phyloP scores from a whole-genome alignment of 2,888 invertebrate genomes.

The Cotesia congregata region DNA sequence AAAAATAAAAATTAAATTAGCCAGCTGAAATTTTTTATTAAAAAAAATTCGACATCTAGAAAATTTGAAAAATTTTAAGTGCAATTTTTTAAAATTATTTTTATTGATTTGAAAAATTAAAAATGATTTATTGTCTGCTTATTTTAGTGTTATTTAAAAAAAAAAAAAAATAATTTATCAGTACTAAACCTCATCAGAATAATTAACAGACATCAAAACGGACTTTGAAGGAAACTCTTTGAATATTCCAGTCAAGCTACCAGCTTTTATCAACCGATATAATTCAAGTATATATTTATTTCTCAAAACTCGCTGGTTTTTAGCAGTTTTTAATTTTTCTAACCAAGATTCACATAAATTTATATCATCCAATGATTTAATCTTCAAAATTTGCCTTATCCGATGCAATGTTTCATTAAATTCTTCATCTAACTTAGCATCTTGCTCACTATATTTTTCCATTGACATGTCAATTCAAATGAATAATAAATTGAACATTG shows the following conservation, averaged over 20 bases:
- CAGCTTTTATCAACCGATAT: conserved; percentile 55
- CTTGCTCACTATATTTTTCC: neutral
- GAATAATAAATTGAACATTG: neutral
- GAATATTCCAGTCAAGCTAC: conserved; percentile 57
- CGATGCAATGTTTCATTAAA: neutral
- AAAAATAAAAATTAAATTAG: neutral
- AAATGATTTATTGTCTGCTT: conserved; percentile 39
- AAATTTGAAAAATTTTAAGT: too few species aligned
- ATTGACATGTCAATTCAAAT: neutral
- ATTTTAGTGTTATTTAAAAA: too few species aligned
- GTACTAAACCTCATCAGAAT: neutral
- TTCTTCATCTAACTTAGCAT: neutral
- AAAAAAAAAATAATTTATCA: too few species aligned
- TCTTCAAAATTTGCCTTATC: neutral
- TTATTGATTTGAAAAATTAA: neutral
- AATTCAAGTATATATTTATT: conserved; percentile 63
- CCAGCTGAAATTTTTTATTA: too few species aligned
- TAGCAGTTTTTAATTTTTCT: conserved; percentile 55
- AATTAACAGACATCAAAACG: conserved; percentile 49
- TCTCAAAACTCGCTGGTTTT: conserved; percentile 57
- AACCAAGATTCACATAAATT: conserved; percentile 56
- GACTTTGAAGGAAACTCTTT: conserved; percentile 56
- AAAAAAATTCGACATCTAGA: neutral
- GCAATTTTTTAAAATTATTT: too few species aligned
- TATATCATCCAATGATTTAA: neutral